These are phyloP conservation scores for Xenus cinereus DNA, from an alignment of 2,113 vertebrate species.

Conservation along the genomic window DNA sequence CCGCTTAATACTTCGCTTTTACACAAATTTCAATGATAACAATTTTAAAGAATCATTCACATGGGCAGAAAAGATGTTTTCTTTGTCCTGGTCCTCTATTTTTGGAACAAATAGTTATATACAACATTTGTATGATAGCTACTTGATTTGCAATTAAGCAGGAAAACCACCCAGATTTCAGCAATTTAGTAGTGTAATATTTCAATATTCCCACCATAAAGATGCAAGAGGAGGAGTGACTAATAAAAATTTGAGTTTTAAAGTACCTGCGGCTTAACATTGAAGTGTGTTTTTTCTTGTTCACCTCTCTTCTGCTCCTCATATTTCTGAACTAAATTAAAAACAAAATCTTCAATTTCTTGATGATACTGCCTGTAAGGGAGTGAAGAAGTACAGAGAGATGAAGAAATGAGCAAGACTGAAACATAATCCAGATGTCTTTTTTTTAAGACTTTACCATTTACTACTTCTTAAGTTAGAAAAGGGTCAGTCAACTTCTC, in stretches of 20 bases:
- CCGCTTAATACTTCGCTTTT: not conserved
- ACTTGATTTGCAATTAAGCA: not conserved
- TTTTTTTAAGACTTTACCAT: not conserved
- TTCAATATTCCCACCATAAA: not conserved
- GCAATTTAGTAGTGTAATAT: not conserved
- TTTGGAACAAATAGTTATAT: not conserved
- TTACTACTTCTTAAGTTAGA: not conserved
- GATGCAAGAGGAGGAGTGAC: not conserved
- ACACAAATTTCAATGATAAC: not conserved
- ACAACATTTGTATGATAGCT: not conserved
- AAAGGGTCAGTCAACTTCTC: not conserved
- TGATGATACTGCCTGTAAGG: slow-evolving; percentile 86
- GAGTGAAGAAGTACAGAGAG: not conserved
- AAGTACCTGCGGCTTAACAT: slow-evolving; percentile 89
- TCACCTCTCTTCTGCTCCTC: slow-evolving; percentile 78
- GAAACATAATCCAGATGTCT: not conserved
- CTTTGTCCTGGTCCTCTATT: not conserved
- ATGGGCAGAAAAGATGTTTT: not conserved
- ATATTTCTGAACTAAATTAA: slow-evolving; percentile 83
- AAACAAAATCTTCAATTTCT: slow-evolving; percentile 94
- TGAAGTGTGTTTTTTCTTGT: slow-evolving; percentile 75
- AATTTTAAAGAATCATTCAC: not conserved
- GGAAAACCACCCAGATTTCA: not conserved
- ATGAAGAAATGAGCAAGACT: not conserved
- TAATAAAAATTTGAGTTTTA: not conserved